phyloP scores from a whole-genome alignment of 2,888 invertebrate species.

The Tetragonisca angustula region DNA sequence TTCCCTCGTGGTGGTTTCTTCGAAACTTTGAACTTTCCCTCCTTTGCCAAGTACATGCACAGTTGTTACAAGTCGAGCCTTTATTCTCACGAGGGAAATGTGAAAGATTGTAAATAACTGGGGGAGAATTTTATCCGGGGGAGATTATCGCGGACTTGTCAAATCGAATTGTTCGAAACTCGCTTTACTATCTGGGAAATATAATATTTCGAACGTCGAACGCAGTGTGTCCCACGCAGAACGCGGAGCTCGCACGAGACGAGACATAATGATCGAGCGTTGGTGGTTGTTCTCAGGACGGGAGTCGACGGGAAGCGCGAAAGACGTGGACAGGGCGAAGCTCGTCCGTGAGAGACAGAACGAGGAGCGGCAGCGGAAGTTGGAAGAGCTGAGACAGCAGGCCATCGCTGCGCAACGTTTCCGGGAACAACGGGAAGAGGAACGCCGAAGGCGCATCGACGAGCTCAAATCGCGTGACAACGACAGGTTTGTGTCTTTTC shows the following conservation, averaged over 20 bases:
- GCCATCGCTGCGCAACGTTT: constrained; percentile 95
- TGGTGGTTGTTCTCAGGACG: constrained; percentile 78
- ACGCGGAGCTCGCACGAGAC: neutral
- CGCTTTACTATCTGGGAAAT: constrained; percentile 34
- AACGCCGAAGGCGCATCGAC: constrained; percentile 92
- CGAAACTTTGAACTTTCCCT: neutral
- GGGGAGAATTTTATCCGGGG: neutral
- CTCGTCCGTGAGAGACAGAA: constrained; percentile 94
- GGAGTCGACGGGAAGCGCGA: constrained; percentile 79
- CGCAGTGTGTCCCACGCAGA: constrained; percentile 4
- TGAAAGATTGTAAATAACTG: neutral
- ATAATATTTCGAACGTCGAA: constrained; percentile 19
- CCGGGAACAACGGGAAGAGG: constrained; percentile 94
- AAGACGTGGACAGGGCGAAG: constrained; percentile 83
- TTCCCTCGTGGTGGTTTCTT: neutral
- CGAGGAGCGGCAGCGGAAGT: constrained; percentile 94
- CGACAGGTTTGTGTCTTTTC: constrained; percentile 85
- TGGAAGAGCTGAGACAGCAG: constrained; percentile 95
- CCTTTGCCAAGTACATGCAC: neutral
- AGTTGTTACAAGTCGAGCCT: neutral
- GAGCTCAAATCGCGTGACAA: constrained; percentile 92
- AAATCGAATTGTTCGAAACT: too few species aligned
- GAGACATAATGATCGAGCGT: constrained; percentile 28
- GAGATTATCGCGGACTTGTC: too few species aligned
- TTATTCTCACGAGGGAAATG: neutral